A percentile compares a stretch with the other conserved stretches of the same genome.
Evolutionary conservation across 2,888 invertebrate species (phyloP).

Genomic region (Apoderus coryli): DNA sequence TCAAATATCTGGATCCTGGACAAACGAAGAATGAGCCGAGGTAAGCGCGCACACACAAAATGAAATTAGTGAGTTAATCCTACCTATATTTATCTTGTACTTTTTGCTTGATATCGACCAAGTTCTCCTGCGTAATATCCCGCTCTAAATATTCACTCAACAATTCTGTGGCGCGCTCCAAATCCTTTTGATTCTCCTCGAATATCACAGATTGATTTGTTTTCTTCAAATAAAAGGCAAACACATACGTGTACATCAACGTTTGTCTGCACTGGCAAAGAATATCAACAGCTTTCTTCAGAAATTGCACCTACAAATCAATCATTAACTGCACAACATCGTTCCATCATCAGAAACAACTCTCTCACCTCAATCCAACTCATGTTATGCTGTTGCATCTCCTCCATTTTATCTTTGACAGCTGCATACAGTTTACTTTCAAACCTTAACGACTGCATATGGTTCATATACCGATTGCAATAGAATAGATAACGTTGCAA

Average conservation of each 20-base stretch:
- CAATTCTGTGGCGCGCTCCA: conserved; percentile 96
- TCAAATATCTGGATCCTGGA: too few species aligned
- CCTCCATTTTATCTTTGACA: conserved; percentile 97
- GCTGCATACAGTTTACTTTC: conserved; percentile 94
- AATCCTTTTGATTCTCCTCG: conserved; percentile 97
- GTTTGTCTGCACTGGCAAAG: conserved; percentile 95
- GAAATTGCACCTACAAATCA: conserved; percentile 98
- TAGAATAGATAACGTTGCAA: conserved; percentile 96
- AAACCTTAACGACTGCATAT: conserved; percentile 97
- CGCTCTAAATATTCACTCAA: conserved; percentile 95
- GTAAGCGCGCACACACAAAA: too few species aligned
- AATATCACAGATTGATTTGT: conserved; percentile 99
- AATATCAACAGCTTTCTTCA: conserved; percentile 95
- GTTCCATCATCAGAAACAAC: too few species aligned
- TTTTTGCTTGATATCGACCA: conserved; percentile 96
- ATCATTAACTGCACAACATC: too few species aligned
- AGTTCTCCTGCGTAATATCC: conserved; percentile 93
- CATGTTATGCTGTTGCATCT: conserved; percentile 99
- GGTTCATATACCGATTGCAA: conserved; percentile 93
- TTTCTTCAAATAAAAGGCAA: conserved; percentile 95
- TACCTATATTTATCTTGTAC: conserved; percentile 97
- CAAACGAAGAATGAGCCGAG: too few species aligned
- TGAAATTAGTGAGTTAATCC: too few species aligned
- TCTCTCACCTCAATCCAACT: conserved; percentile 99
- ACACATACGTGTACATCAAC: conserved; percentile 98